Evolutionary conservation across 2,113 vertebrate genomes (phyloP).

Genomic region (Camarhynchus parvulus): DNA sequence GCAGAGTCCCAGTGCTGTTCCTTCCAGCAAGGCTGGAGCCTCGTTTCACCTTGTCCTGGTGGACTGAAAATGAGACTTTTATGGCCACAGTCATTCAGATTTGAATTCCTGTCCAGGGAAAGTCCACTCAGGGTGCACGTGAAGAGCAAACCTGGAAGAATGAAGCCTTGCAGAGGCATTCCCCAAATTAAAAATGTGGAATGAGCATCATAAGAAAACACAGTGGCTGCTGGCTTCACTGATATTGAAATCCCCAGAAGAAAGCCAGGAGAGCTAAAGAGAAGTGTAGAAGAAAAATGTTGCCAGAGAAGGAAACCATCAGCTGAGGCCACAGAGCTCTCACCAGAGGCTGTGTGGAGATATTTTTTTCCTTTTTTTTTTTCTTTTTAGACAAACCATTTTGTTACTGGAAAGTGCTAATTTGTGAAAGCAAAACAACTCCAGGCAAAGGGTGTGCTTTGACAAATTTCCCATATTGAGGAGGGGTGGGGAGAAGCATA

Average conservation of each 20-base stretch:
- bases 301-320: background rate
- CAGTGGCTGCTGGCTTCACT: background rate
- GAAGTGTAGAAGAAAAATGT: background rate
- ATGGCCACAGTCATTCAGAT: background rate
- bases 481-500: constrained; percentile 28
- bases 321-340: background rate
- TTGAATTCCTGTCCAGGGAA: background rate
- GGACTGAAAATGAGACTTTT: background rate
- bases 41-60: background rate
- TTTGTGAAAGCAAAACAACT: constrained; percentile 64
- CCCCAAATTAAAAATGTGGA: background rate
- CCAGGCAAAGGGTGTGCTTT: constrained; percentile 47
- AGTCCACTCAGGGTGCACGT: background rate
- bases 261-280: background rate
- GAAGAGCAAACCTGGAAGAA: background rate
- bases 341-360: background rate
- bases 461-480: constrained; percentile 48
- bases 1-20: background rate
- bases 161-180: background rate
- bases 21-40: background rate
- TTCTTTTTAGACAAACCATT: background rate
- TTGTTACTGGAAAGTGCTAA: constrained; percentile 41
- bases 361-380: background rate
- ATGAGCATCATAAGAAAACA: background rate
- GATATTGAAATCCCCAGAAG: background rate